Percentiles rank a stretch among this genome's conserved stretches.
These are phyloP conservation scores for Ptychochromis oligacanthus DNA, from an alignment of 2,113 vertebrate genomes.

Conservation along the genomic window DNA sequence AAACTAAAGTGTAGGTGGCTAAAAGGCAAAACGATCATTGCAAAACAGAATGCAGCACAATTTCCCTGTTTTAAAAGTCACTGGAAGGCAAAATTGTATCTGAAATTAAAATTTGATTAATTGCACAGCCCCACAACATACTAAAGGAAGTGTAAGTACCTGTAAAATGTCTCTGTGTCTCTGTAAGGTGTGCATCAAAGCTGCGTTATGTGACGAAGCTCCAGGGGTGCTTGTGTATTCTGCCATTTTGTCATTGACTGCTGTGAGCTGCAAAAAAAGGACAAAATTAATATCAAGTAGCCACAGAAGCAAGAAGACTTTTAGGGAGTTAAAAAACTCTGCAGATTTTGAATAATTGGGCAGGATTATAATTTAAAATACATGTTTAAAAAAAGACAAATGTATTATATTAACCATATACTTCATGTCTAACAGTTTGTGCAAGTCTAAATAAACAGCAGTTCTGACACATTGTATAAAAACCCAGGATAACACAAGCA, in stretches of 20 bases:
- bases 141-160: conserved; percentile 69
- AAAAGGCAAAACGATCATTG: not conserved
- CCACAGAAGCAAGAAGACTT: not conserved
- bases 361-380: not conserved
- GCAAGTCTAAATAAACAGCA: not conserved
- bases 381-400: not conserved
- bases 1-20: not conserved
- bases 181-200: conserved; percentile 93
- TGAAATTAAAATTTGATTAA: not conserved
- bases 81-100: not conserved
- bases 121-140: not conserved
- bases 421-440: not conserved
- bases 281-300: not conserved
- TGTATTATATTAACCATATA: not conserved
- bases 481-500: not conserved
- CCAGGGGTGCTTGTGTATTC: conserved; percentile 89
- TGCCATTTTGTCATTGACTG: conserved; percentile 93
- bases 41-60: not conserved
- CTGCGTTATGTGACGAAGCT: conserved; percentile 86
- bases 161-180: conserved; percentile 95
- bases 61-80: no score
- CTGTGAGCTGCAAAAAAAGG: conserved; percentile 82
- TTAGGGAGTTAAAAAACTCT: not conserved
- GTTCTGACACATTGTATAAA: not conserved
- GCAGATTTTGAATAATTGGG: not conserved